Conservation (phyloP, 2,888 invertebrate species). For the Galerucella calmariensis region DNA sequence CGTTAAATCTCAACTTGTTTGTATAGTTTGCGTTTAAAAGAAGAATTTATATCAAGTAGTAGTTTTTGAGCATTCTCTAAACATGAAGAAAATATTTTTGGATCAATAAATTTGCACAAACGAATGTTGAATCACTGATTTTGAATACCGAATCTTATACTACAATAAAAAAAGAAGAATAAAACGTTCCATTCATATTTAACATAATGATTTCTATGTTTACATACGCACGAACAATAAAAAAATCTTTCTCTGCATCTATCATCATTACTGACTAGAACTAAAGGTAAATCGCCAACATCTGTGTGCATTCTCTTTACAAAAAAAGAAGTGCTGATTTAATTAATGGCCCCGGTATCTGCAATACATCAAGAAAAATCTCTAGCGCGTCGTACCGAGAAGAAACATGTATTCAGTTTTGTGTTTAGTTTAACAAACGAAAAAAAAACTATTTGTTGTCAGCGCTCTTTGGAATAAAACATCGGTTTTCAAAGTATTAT, state of each 20-base stretch:
- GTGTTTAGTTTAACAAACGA: slow-evolving; percentile 38
- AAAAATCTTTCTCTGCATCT: slow-evolving; percentile 2
- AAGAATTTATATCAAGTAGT: no score
- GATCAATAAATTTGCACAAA: no score
- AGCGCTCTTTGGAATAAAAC: slow-evolving; percentile 36
- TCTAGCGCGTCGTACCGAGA: slow-evolving; percentile 35
- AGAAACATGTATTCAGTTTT: slow-evolving; percentile 38
- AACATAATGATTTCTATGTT: background rate
- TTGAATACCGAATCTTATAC: background rate
- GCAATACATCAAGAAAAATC: slow-evolving; percentile 38
- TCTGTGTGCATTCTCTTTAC: slow-evolving; percentile 29
- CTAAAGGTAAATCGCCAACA: slow-evolving; percentile 26
- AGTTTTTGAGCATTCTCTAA: no score
- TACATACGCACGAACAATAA: background rate
- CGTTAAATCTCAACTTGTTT: no score
- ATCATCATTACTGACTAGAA: slow-evolving; percentile 22
- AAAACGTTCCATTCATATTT: background rate
- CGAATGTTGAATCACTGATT: no score
- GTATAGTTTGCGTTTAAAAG: no score
- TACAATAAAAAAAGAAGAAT: background rate
- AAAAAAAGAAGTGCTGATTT: slow-evolving; percentile 42
- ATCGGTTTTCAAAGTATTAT: slow-evolving; percentile 38
- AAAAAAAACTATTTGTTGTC: slow-evolving; percentile 24
- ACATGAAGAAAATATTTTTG: no score
- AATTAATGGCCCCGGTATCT: slow-evolving; percentile 40